A percentile compares a stretch with the other conserved stretches of the same genome.
Conservation (phyloP, 1,140 invertebrate genomes). For the Drosophila ogumai region DNA sequence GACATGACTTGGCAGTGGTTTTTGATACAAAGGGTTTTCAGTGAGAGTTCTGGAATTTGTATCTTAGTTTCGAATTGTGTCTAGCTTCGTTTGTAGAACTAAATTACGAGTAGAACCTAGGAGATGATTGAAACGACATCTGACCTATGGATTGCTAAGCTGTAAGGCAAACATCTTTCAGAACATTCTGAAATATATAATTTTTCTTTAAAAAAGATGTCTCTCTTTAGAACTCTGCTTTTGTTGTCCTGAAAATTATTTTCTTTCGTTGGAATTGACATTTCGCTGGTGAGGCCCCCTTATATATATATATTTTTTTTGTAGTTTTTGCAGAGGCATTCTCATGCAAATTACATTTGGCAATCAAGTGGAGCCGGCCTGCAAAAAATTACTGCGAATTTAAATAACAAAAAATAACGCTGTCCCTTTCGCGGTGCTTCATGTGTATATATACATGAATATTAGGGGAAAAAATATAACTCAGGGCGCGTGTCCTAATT, state of each 20-base stretch:
- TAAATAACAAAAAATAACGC: slow-evolving; percentile 60
- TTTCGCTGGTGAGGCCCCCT: slow-evolving; percentile 7
- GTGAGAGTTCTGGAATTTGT: slow-evolving; percentile 4
- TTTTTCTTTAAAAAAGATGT: no score
- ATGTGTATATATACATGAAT: slow-evolving; percentile 18
- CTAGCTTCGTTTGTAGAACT: slow-evolving; percentile 13
- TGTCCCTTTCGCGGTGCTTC: slow-evolving; percentile 23
- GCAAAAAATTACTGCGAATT: slow-evolving; percentile 68
- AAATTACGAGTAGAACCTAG: neutral
- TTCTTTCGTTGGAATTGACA: neutral
- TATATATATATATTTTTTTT: neutral
- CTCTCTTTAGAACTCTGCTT: neutral
- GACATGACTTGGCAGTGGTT: slow-evolving; percentile 26
- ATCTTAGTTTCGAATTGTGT: slow-evolving; percentile 1
- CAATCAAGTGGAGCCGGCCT: slow-evolving; percentile 11
- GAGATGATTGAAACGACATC: neutral
- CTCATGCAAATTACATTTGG: slow-evolving; percentile 65
- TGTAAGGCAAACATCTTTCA: neutral
- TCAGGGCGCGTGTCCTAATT: slow-evolving; percentile 72
- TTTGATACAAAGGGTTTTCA: neutral
- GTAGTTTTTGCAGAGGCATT: slow-evolving; percentile 33
- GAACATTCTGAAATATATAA: neutral
- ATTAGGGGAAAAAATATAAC: slow-evolving; percentile 26
- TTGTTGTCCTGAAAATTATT: slow-evolving; percentile 4
- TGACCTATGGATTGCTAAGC: slow-evolving; percentile 5